phyloP scores from a whole-genome alignment of 2,797 vertebrate genomes.

The Limosa lapponica region DNA sequence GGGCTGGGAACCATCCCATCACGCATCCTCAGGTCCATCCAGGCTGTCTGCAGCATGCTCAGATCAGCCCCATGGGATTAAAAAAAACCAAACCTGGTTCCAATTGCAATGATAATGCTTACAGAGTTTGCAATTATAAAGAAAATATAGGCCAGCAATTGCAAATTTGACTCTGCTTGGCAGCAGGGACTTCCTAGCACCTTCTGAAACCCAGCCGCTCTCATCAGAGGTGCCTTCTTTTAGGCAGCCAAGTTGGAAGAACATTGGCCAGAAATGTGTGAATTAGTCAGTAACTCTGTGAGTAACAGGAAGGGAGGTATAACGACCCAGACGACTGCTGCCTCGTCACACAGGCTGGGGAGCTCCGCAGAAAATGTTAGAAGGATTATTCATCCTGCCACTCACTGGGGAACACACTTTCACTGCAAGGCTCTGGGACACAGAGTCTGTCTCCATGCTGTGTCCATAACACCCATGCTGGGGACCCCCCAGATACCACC shows the following conservation, averaged over 20 bases:
- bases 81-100: accelerated
- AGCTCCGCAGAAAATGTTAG: neutral
- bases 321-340: neutral
- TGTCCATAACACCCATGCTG: accelerated
- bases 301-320: constrained; percentile 61
- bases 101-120: neutral
- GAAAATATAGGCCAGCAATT: neutral
- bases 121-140: neutral
- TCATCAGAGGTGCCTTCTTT: neutral
- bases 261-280: neutral
- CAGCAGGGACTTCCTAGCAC: neutral
- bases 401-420: neutral
- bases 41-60: neutral
- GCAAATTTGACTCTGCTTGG: neutral
- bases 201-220: neutral
- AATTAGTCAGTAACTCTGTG: constrained; percentile 41
- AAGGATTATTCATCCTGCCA: neutral
- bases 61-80: neutral
- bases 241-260: constrained; percentile 2
- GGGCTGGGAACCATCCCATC: neutral
- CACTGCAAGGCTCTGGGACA: neutral
- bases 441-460: accelerated
- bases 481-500: neutral
- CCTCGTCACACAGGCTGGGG: neutral
- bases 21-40: accelerated